Percentiles rank a stretch among this genome's conserved stretches.
phyloP scores from a whole-genome alignment of 2,888 invertebrate species.

The Acrobasis consociella region DNA sequence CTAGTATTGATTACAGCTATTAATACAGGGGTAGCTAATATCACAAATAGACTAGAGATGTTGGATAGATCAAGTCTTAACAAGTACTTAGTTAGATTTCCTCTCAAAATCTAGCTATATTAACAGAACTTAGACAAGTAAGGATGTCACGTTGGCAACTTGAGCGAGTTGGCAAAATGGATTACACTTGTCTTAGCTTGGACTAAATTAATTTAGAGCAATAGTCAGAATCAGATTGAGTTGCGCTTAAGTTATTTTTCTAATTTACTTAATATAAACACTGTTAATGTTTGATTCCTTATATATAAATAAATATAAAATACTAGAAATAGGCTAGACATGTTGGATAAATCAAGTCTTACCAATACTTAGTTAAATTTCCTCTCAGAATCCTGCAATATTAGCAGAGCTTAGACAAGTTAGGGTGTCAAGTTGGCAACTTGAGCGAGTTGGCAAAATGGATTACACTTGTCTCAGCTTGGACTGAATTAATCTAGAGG shows the following conservation, averaged over 20 bases:
- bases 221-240: too few species aligned
- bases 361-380: too few species aligned
- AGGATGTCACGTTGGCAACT: slow-evolving; percentile 18
- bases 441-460: slow-evolving; percentile 12
- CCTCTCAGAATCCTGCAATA: slow-evolving; percentile 56
- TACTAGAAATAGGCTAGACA: too few species aligned
- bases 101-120: slow-evolving; percentile 59
- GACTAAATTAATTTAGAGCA: neutral
- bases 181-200: slow-evolving; percentile 9
- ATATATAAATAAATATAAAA: too few species aligned
- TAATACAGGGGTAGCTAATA: too few species aligned
- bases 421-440: slow-evolving; percentile 19
- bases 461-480: slow-evolving; percentile 11
- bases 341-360: too few species aligned
- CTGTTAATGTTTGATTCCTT: too few species aligned
- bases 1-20: too few species aligned
- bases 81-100: too few species aligned
- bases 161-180: slow-evolving; percentile 12
- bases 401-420: slow-evolving; percentile 51
- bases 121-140: slow-evolving; percentile 47
- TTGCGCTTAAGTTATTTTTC: neutral
- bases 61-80: too few species aligned
- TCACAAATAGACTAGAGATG: too few species aligned
- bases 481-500: neutral
- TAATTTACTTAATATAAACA: too few species aligned